These are phyloP conservation scores for Zootoca vivipara DNA, from an alignment of 2,113 vertebrate species.

Conservation along the genomic window DNA sequence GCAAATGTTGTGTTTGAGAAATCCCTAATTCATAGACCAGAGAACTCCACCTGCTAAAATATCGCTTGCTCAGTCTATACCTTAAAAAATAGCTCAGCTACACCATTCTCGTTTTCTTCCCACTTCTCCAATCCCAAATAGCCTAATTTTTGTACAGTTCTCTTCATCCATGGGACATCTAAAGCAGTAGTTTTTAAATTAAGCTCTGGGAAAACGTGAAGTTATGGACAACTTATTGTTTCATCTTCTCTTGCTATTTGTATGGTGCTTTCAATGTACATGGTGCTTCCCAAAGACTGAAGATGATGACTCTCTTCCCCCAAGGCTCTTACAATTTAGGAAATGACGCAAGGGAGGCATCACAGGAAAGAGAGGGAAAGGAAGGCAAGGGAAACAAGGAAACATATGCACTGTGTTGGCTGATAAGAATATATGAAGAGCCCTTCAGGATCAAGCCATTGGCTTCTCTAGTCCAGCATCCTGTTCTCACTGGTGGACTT, in stretches of 20 bases:
- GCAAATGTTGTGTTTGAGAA: constrained; percentile 40
- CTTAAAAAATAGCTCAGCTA: background rate
- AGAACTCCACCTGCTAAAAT: background rate
- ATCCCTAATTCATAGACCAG: background rate
- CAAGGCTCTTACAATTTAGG: background rate
- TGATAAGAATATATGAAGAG: too few species aligned
- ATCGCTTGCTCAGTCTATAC: background rate
- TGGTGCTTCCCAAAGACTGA: background rate
- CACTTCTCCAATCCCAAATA: background rate
- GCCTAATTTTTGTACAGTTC: background rate
- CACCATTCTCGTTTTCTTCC: background rate
- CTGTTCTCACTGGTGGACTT: too few species aligned
- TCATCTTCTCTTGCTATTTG: too few species aligned
- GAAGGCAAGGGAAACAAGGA: background rate
- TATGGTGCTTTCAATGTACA: background rate
- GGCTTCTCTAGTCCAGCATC: too few species aligned
- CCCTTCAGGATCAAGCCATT: too few species aligned
- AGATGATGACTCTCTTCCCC: too few species aligned
- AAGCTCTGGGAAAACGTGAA: background rate
- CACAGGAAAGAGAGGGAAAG: background rate
- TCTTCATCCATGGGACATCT: background rate
- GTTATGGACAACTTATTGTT: background rate
- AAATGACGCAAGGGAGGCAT: background rate
- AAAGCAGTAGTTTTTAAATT: too few species aligned
- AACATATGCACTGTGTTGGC: too few species aligned